These are phyloP conservation scores for Aplocera efformata DNA, from an alignment of 2,888 invertebrate species.

Conservation along the genomic window DNA sequence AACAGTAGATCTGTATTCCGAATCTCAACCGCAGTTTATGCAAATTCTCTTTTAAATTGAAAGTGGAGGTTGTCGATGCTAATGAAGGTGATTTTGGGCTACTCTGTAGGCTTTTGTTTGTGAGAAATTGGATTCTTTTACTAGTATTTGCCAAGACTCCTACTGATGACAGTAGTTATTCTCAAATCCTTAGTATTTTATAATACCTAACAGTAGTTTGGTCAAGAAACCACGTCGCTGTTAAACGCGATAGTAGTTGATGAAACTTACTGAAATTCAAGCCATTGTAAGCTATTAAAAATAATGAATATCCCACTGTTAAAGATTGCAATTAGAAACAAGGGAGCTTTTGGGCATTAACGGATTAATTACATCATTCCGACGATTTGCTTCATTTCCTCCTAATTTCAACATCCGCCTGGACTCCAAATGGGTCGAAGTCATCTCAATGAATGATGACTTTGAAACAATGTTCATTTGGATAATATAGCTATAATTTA, in stretches of 20 bases:
- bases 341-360: conserved; percentile 21
- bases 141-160: conserved; percentile 4
- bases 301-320: conserved; percentile 17
- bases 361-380: conserved; percentile 24
- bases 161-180: conserved; percentile 32
- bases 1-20: conserved; percentile 20
- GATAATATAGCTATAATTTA: no score
- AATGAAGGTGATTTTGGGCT: conserved; percentile 26
- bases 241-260: no score
- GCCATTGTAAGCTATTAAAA: background rate
- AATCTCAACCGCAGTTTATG: conserved; percentile 24
- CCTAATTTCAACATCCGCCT: conserved; percentile 11
- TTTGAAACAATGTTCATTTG: conserved; percentile 8
- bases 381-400: conserved; percentile 26
- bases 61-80: conserved; percentile 25
- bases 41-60: conserved; percentile 23
- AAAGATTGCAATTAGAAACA: conserved; percentile 28
- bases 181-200: conserved; percentile 27
- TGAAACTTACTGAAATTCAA: no score
- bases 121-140: conserved; percentile 6
- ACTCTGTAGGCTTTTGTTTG: conserved; percentile 15
- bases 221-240: no score
- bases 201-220: no score
- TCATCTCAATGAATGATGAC: conserved; percentile 18
- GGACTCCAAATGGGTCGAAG: conserved; percentile 16